phyloP scores from a whole-genome alignment of 1,140 invertebrate genomes.

The Drosophila melanica region DNA sequence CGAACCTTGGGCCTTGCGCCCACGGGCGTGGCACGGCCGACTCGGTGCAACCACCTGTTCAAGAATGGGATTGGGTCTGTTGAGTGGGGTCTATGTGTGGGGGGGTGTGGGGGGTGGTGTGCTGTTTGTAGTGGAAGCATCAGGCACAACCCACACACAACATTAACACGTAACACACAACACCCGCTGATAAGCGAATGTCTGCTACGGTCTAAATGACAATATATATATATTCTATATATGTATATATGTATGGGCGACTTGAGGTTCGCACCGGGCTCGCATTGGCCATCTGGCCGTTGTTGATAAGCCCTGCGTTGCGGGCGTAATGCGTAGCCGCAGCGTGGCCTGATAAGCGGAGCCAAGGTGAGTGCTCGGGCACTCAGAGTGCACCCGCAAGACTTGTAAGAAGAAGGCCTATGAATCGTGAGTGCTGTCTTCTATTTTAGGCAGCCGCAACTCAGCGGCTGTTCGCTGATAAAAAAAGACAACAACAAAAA shows the following conservation, averaged over 20 bases:
- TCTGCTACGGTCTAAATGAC: neutral
- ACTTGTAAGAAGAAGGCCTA: conserved; percentile 10
- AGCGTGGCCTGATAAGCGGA: conserved; percentile 26
- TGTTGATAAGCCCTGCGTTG: conserved; percentile 33
- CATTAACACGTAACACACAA: neutral
- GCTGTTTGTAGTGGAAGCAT: conserved; percentile 1
- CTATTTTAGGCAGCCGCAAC: conserved; percentile 52
- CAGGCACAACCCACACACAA: conserved; percentile 17
- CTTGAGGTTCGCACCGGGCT: conserved; percentile 20
- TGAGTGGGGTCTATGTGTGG: neutral
- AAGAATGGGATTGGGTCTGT: conserved; percentile 8
- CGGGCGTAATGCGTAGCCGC: conserved; percentile 36
- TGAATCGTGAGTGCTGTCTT: conserved; percentile 46
- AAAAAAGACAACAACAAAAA: conserved; percentile 20
- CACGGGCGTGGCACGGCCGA: conserved; percentile 12
- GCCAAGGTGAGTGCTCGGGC: conserved; percentile 15
- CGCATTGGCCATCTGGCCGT: conserved; percentile 42
- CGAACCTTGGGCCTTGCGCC: conserved; percentile 60
- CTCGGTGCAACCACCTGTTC: conserved; percentile 78
- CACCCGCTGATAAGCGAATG: conserved; percentile 32
- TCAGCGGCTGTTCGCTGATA: conserved; percentile 41
- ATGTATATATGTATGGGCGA: neutral
- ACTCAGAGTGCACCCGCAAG: conserved; percentile 50
- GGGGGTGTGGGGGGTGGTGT: neutral
- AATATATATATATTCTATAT: neutral